Conservation (phyloP, 2,797 vertebrate species). For the Pseudotriccus pelzelni region DNA sequence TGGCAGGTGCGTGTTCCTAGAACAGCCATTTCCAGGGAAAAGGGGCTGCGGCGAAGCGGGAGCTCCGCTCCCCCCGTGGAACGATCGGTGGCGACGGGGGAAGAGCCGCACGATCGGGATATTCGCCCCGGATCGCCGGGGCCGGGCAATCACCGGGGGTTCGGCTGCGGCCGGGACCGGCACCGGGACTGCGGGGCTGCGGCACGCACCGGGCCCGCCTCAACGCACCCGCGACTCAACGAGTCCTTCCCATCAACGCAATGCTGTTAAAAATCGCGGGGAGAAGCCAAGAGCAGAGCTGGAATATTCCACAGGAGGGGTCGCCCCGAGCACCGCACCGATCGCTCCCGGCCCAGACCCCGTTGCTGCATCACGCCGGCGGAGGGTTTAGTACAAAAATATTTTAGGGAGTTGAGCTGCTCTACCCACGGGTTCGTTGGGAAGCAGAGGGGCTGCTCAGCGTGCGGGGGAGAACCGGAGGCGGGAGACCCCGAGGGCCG, state of each 20-base stretch:
- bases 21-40: neutral
- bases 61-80: neutral
- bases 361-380: neutral
- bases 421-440: fast-evolving
- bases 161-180: neutral
- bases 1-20: neutral
- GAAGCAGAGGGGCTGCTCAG: neutral
- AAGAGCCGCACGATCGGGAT: neutral
- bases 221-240: neutral
- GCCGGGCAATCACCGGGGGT: neutral
- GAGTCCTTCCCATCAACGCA: fast-evolving
- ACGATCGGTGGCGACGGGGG: neutral
- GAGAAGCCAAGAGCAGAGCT: neutral
- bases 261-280: neutral
- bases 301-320: neutral
- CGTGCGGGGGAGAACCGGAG: neutral
- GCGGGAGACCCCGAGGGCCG: neutral
- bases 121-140: neutral
- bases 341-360: neutral
- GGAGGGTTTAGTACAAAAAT: neutral
- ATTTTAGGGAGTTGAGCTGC: neutral
- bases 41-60: neutral
- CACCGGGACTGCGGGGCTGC: neutral
- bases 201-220: neutral
- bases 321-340: neutral